Percentiles rank a stretch among this genome's conserved stretches.
Conservation (phyloP, 2,797 vertebrate genomes). For the Cuniculus paca region DNA sequence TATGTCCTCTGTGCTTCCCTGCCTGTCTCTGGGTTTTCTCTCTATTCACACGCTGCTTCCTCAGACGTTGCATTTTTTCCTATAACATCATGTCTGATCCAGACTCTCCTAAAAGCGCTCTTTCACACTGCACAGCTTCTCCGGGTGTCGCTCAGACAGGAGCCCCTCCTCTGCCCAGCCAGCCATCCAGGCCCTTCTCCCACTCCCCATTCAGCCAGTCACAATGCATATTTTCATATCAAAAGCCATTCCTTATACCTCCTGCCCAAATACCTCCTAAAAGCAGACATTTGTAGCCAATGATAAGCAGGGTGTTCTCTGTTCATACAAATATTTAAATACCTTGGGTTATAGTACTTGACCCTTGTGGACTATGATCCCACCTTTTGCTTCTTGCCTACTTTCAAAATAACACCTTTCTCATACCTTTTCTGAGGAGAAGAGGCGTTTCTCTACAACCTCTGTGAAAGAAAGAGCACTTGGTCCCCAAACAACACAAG, state of each 20-base stretch:
- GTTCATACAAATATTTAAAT: not conserved
- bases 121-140: conserved; percentile 48
- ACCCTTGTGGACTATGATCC: not conserved
- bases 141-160: not conserved
- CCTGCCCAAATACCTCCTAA: conserved; percentile 20
- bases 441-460: not conserved
- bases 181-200: not conserved
- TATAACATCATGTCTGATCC: conserved; percentile 81
- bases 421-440: not conserved
- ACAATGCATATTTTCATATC: conserved; percentile 70
- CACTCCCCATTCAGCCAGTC: conserved; percentile 22
- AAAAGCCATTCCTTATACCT: conserved; percentile 63
- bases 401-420: not conserved
- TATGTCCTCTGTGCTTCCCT: conserved; percentile 48
- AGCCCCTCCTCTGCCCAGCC: not conserved
- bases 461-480: conserved; percentile 44
- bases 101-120: conserved; percentile 74
- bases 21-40: conserved; percentile 49
- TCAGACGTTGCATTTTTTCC: conserved; percentile 70
- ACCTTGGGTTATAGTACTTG: not conserved
- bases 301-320: not conserved
- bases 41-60: conserved; percentile 38
- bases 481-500: conserved; percentile 20
- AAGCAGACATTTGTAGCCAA: not conserved
- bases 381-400: not conserved